Evolutionary conservation across 2,888 invertebrate genomes (phyloP).

Genomic region (Leptinotarsa juncta): DNA sequence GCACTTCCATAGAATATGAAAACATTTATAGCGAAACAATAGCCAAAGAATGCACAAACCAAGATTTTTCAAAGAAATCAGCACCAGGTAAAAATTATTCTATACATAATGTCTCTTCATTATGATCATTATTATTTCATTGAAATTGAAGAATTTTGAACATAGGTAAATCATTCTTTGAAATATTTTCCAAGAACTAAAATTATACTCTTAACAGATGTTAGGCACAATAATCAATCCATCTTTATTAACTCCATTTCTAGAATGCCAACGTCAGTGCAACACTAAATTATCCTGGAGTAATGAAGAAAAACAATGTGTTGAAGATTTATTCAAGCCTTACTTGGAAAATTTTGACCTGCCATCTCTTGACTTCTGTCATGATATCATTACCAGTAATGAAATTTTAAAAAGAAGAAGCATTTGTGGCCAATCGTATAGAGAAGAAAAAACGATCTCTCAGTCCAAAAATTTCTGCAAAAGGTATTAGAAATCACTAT

Average conservation of each 20-base stretch:
- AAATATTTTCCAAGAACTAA: background rate
- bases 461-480: background rate
- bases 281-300: constrained; percentile 4
- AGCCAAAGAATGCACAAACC: background rate
- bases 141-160: background rate
- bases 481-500: constrained; percentile 1
- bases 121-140: background rate
- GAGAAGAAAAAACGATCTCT: background rate
- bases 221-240: background rate
- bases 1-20: background rate
- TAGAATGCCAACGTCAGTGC: background rate
- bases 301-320: constrained; percentile 1
- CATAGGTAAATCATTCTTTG: background rate
- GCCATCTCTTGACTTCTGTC: constrained; percentile 4
- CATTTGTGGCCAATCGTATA: constrained; percentile 14
- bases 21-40: background rate
- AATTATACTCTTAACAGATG: background rate
- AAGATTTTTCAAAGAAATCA: background rate
- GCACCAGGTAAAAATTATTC: background rate
- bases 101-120: too few relatives aligned
- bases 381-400: constrained; percentile 4
- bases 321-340: background rate
- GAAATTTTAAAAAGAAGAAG: constrained; percentile 3
- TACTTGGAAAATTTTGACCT: constrained; percentile 14
- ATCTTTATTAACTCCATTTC: background rate